Conservation (phyloP, 2,797 vertebrate genomes). For the Atherinosoma microstoma region DNA sequence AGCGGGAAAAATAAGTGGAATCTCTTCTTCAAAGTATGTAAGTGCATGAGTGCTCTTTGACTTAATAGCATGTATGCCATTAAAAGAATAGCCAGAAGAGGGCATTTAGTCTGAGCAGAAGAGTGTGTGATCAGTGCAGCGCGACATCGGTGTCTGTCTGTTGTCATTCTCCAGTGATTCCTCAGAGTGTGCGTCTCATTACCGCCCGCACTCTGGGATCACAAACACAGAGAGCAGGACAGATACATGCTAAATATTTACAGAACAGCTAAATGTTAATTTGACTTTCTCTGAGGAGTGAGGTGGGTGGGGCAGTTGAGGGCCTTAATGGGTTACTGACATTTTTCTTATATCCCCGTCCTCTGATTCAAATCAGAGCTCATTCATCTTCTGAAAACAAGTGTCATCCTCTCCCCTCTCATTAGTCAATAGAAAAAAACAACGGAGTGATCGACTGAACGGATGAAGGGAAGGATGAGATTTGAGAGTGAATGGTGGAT, state of each 20-base stretch:
- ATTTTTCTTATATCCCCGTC: constrained; percentile 17
- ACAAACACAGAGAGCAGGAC: constrained; percentile 29
- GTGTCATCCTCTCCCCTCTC: constrained; percentile 64
- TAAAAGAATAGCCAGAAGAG: constrained; percentile 63
- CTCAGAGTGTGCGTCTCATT: constrained; percentile 66
- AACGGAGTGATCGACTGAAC: constrained; percentile 23
- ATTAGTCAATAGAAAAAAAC: constrained; percentile 64
- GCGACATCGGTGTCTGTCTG: constrained; percentile 65
- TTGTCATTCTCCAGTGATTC: constrained; percentile 63
- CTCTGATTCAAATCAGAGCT: constrained; percentile 52
- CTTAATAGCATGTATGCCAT: constrained; percentile 50
- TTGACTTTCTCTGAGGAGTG: constrained; percentile 61
- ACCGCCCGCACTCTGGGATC: constrained; percentile 22
- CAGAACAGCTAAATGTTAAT: constrained; percentile 74
- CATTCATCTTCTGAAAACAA: constrained; percentile 73
- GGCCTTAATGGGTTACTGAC: constrained; percentile 41
- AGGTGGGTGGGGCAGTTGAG: constrained; percentile 64
- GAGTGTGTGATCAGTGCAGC: constrained; percentile 68
- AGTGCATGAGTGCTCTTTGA: constrained; percentile 23
- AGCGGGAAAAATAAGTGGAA: not conserved
- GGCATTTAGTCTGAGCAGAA: constrained; percentile 58
- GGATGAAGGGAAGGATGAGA: constrained; percentile 34
- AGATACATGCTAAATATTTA: constrained; percentile 58
- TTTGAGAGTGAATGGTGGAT: constrained; percentile 30
- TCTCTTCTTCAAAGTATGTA: constrained; percentile 15